phyloP scores from a whole-genome alignment of 92 coral and sea anemone species.

The Porites rus region DNA sequence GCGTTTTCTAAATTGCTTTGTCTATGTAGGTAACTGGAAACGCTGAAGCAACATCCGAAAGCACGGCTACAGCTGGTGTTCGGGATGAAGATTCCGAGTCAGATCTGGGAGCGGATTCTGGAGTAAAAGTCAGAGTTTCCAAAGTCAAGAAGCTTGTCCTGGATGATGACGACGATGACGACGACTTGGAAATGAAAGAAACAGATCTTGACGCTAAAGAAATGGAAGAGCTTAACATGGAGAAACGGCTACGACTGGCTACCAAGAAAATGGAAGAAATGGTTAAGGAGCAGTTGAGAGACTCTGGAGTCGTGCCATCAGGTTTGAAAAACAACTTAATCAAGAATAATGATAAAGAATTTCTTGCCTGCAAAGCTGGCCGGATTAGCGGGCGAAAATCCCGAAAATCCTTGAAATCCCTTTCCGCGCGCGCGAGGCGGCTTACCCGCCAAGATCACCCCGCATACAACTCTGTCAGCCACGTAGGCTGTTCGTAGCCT shows the following conservation, averaged over 20 bases:
- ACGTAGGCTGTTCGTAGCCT: too few species aligned
- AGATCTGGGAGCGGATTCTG: constrained; percentile 28
- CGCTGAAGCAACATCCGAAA: constrained; percentile 24
- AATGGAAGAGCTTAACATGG: constrained; percentile 61
- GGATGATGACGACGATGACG: constrained; percentile 70
- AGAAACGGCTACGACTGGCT: constrained; percentile 70
- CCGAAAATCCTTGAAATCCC: too few species aligned
- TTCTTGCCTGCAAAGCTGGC: background rate
- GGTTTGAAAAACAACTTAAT: constrained; percentile 47
- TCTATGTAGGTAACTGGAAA: constrained; percentile 1
- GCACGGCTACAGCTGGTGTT: background rate
- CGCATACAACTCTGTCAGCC: too few species aligned
- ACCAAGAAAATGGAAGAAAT: constrained; percentile 93
- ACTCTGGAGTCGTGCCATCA: constrained; percentile 88
- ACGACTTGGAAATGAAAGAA: constrained; percentile 57
- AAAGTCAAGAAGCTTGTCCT: constrained; percentile 66
- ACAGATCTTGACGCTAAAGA: constrained; percentile 75
- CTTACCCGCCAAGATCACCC: too few species aligned
- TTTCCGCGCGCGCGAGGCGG: too few species aligned
- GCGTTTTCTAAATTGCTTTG: background rate
- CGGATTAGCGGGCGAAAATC: too few species aligned
- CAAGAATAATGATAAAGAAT: background rate
- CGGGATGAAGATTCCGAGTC: constrained; percentile 23
- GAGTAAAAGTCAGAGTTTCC: constrained; percentile 84
- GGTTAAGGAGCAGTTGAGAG: constrained; percentile 86